phyloP scores from a whole-genome alignment of 2,797 vertebrate species.

The Semaprochilodus insignis region DNA sequence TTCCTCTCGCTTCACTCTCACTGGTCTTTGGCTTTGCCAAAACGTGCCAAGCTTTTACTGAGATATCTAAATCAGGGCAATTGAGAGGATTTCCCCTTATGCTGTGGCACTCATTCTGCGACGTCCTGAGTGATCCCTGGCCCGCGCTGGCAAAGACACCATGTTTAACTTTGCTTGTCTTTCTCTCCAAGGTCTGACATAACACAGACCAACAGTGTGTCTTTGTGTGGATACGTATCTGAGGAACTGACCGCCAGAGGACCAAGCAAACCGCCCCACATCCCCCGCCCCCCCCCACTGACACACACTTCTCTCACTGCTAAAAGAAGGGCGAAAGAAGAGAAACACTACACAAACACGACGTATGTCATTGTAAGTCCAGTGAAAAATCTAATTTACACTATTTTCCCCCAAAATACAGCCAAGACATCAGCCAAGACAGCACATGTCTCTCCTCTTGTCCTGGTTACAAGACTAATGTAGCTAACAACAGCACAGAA shows the following conservation, averaged over 20 bases:
- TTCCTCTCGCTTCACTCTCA: background rate
- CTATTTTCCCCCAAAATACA: background rate
- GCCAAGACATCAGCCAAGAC: background rate
- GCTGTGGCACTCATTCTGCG: conserved; percentile 4
- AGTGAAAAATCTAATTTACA: background rate
- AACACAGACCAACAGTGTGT: conserved; percentile 43
- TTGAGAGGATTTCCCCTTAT: conserved; percentile 38
- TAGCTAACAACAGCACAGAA: no score
- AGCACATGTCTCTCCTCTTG: no score
- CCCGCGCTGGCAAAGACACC: conserved; percentile 37
- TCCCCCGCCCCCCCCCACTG: background rate
- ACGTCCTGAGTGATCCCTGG: conserved; percentile 41
- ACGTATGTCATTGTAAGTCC: background rate
- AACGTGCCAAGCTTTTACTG: background rate
- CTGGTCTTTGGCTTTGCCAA: background rate
- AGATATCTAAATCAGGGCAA: conserved; percentile 29
- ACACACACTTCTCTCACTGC: background rate
- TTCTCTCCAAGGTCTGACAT: conserved; percentile 44
- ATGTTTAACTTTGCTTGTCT: conserved; percentile 49
- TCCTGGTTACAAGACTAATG: no score
- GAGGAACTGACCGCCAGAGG: conserved; percentile 17
- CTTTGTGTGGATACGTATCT: conserved; percentile 36
- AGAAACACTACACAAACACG: background rate
- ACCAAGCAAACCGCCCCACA: background rate
- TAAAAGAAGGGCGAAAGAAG: background rate